Conservation (phyloP, 1,140 invertebrate genomes). For the Pseudomyrmex cubaensis region DNA sequence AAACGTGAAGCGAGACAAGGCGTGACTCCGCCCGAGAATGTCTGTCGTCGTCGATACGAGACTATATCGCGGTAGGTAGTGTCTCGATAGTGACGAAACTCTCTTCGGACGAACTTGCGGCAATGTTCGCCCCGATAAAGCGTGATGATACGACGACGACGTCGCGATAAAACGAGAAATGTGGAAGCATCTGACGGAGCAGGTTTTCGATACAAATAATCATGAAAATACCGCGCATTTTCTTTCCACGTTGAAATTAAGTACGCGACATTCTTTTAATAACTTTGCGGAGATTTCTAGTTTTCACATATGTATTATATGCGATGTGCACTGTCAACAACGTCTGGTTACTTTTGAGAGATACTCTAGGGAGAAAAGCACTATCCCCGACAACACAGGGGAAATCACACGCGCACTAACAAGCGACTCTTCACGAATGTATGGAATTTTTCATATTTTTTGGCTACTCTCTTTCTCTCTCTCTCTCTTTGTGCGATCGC, state of each 20-base stretch:
- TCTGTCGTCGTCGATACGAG: constrained; percentile 5
- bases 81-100: no score
- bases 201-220: no score
- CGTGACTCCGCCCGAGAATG: neutral
- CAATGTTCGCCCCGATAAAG: no score
- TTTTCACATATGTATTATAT: neutral
- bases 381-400: constrained; percentile 62
- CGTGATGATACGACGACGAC: no score
- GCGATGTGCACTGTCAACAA: neutral
- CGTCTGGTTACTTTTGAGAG: constrained; percentile 28
- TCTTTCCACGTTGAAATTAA: no score
- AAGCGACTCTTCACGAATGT: constrained; percentile 69
- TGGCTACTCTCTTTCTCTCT: neutral
- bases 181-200: no score
- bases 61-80: no score
- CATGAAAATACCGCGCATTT: no score
- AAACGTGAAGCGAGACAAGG: neutral
- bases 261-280: no score
- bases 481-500: neutral
- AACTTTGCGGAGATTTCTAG: no score
- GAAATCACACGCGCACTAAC: constrained; percentile 62
- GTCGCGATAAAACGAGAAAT: no score
- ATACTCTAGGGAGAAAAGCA: constrained; percentile 11
- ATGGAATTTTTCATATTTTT: constrained; percentile 72
- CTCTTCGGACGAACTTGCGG: no score